Evolutionary conservation across 2,888 invertebrate species (phyloP), one percentile per base, ranked within the genome.

Genomic region (Drosophila paucipuncta): DNA sequence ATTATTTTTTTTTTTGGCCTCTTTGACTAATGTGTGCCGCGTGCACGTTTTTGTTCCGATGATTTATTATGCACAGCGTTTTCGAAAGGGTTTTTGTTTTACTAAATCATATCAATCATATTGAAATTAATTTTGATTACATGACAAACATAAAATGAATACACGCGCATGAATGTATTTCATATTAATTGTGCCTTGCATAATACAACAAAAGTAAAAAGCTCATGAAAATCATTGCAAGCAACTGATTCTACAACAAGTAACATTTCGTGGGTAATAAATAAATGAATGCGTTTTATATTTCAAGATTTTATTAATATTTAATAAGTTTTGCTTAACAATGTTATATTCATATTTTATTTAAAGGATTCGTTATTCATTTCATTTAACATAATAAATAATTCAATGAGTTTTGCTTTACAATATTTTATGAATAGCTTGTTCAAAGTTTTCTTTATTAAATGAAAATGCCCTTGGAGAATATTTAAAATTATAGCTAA

Each of bases 21-120:
- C 82, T 85, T 88, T 90, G 90, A 89, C 89, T 90, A 90, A 90
- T 85, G 83, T 80, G 89, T 77, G 85, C 80, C 89, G 73, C 85
- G 73, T 90, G 85, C 83, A 85, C 73, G 73, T 87, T 87, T 84
- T 67, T 72, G 69, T 66, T 73, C 37, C 72, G 68, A 82, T 90
- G 90, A 85, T 85, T 85, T 85, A 85, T 85, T 76, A 85, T 78
- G 74, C 68, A 73, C 85, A 64, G 67, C n/a, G 64, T 64, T 77
- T 77, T 75, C 58, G 78, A 85, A 75, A 77, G 89, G 75, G 71
- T 68, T 85, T 83, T 70, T 69, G 57, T 68, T 77, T 68, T 41
- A 61, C 68, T 68, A 73, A 80, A 82, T 78, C 83, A 61, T 72
- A 90, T 90, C 90, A 85, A 85, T 90, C 89, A 85, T 88, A 80